These are phyloP conservation scores for Drosophila nr. perissopoda DNA, from an alignment of 2,888 invertebrate genomes.

Conservation along the genomic window DNA sequence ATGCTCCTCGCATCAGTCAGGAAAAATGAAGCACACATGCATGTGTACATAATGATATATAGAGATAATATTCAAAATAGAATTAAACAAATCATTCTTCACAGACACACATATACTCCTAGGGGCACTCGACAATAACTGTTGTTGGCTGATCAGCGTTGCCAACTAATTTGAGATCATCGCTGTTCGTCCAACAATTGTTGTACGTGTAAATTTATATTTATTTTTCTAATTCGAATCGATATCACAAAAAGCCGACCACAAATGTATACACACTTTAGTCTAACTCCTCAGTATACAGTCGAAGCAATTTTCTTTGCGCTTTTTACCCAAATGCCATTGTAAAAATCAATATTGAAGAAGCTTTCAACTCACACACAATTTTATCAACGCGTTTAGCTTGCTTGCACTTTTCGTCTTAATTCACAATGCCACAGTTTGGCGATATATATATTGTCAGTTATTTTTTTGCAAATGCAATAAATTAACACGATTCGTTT, in stretches of 20 bases:
- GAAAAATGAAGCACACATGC: conserved; percentile 9
- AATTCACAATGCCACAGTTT: conserved; percentile 3
- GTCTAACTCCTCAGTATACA: conserved; percentile 5
- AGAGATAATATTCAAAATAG: conserved; percentile 54
- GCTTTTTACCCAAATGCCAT: conserved; percentile 37
- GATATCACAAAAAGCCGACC: background rate
- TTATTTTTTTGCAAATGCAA: conserved; percentile 7
- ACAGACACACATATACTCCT: conserved; percentile 12
- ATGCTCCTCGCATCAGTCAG: conserved; percentile 45
- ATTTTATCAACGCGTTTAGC: conserved; percentile 15
- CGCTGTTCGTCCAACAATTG: conserved; percentile 1
- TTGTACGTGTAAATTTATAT: background rate
- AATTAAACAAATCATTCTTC: conserved; percentile 39
- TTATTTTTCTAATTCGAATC: conserved; percentile 3
- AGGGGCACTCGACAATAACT: conserved; percentile 27
- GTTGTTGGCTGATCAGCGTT: conserved; percentile 35
- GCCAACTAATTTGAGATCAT: conserved; percentile 36
- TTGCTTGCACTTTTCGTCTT: conserved; percentile 19
- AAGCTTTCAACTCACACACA: conserved; percentile 42
- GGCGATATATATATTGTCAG: conserved; percentile 10
- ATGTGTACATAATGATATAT: conserved; percentile 17
- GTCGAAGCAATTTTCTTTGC: conserved; percentile 10
- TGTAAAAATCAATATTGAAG: conserved; percentile 72
- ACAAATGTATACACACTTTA: background rate
- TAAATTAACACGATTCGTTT: conserved; percentile 24